Evolutionary conservation across 2,113 vertebrate genomes (phyloP).

Genomic region (Pleuronectes platessa): DNA sequence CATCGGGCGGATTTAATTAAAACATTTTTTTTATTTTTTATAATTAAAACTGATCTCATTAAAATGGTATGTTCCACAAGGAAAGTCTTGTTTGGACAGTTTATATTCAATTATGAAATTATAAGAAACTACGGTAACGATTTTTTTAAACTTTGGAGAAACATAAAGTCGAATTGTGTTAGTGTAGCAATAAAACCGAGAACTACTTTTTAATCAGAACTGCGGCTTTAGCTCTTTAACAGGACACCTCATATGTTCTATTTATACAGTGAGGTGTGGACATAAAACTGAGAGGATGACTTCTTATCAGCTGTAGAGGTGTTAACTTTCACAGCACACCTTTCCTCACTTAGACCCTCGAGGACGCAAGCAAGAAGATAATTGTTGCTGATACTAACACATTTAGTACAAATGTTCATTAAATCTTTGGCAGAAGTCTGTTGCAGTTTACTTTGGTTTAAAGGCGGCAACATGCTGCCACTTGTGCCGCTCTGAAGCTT

Average conservation of each 20-base stretch:
- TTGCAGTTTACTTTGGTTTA: neutral
- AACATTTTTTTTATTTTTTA: no score
- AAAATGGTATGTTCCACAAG: no score
- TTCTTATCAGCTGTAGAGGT: slow-evolving; percentile 35
- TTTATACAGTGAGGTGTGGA: slow-evolving; percentile 42
- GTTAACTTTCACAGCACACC: slow-evolving; percentile 49
- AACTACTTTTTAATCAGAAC: neutral
- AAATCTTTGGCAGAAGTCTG: neutral
- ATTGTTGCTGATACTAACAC: neutral
- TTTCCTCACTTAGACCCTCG: slow-evolving; percentile 21
- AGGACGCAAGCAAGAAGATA: neutral
- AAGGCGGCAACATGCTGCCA: neutral
- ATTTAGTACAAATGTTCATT: neutral
- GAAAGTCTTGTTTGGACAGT: no score
- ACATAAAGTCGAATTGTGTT: no score
- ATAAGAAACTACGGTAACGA: no score
- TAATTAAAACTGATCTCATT: no score
- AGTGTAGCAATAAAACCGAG: neutral
- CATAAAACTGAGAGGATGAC: slow-evolving; percentile 4
- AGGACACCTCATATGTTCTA: slow-evolving; percentile 26
- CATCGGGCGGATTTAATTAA: no score
- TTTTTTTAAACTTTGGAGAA: no score
- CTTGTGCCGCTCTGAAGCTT: neutral
- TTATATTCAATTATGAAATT: no score
- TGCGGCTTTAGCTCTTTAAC: neutral